Conservation (phyloP, 2,888 invertebrate genomes). For the Ennomos quercinarius region DNA sequence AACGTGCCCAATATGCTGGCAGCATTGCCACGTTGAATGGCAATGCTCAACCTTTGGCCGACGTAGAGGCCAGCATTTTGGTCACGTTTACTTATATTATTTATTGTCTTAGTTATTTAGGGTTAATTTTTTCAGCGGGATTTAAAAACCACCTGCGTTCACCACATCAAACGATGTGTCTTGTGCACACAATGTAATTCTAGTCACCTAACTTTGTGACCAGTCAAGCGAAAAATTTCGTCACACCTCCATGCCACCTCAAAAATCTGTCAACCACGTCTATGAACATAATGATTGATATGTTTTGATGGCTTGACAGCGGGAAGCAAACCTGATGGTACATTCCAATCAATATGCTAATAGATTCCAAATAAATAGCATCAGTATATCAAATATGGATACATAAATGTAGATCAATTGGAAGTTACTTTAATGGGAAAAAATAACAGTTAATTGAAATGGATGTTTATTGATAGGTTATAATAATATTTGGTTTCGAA, state of each 20-base stretch:
- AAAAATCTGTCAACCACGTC: conserved; percentile 9
- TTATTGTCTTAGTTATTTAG: too few relatives aligned
- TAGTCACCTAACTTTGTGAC: conserved; percentile 8
- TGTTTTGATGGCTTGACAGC: conserved; percentile 42
- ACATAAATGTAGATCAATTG: conserved; percentile 21
- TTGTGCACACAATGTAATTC: background rate
- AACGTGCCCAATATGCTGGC: too few relatives aligned
- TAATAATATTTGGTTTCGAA: conserved; percentile 5
- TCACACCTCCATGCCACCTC: conserved; percentile 20
- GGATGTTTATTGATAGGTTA: conserved; percentile 16
- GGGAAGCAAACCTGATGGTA: conserved; percentile 32
- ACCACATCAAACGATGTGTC: too few relatives aligned
- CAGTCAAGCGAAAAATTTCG: conserved; percentile 19
- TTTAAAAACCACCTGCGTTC: too few relatives aligned
- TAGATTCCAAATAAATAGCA: conserved; percentile 2
- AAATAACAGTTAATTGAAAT: conserved; percentile 24
- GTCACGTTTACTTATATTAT: too few relatives aligned
- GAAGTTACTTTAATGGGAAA: conserved; percentile 18
- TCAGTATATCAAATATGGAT: conserved; percentile 25
- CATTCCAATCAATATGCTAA: conserved; percentile 61
- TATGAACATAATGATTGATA: conserved; percentile 39
- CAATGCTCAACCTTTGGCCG: too few relatives aligned
- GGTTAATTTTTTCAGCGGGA: too few relatives aligned
- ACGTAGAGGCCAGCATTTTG: too few relatives aligned
- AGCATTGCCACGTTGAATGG: too few relatives aligned